Evolutionary conservation across 2,113 vertebrate species (phyloP).

Genomic region (Lipotes vexillifer): DNA sequence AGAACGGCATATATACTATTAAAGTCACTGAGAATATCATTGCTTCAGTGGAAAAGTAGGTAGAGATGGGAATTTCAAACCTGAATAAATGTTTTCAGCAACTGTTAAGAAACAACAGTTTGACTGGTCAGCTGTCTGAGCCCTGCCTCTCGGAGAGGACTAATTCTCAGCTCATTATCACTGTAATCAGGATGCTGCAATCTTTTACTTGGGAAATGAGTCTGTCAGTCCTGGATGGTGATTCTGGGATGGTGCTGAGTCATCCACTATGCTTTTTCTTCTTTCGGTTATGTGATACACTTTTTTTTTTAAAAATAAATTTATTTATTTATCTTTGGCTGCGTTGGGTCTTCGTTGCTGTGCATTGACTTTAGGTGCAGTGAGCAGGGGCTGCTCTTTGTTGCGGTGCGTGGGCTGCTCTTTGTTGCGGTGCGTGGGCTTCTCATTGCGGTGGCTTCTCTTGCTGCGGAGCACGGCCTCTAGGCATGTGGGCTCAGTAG

Average conservation of each 20-base stretch:
- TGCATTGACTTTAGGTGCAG: no score
- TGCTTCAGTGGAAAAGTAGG: neutral
- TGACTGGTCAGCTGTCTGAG: neutral
- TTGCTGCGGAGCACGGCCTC: no score
- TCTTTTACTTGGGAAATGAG: neutral
- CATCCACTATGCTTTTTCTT: neutral
- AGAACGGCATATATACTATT: no score
- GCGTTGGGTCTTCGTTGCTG: no score
- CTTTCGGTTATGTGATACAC: neutral
- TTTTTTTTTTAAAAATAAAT: no score
- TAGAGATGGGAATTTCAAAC: neutral
- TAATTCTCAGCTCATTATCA: neutral
- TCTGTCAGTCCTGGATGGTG: neutral
- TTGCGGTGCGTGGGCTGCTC: no score
- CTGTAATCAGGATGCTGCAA: neutral
- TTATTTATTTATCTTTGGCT: no score
- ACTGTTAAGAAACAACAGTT: neutral
- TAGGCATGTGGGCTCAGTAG: no score
- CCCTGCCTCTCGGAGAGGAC: neutral
- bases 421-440: no score
- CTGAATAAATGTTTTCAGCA: neutral
- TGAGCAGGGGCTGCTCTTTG: no score
- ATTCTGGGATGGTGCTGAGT: neutral
- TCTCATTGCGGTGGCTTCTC: no score
- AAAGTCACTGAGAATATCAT: accelerated